Conservation (phyloP, 2,113 vertebrate species). For the Choloepus hoffmanni region DNA sequence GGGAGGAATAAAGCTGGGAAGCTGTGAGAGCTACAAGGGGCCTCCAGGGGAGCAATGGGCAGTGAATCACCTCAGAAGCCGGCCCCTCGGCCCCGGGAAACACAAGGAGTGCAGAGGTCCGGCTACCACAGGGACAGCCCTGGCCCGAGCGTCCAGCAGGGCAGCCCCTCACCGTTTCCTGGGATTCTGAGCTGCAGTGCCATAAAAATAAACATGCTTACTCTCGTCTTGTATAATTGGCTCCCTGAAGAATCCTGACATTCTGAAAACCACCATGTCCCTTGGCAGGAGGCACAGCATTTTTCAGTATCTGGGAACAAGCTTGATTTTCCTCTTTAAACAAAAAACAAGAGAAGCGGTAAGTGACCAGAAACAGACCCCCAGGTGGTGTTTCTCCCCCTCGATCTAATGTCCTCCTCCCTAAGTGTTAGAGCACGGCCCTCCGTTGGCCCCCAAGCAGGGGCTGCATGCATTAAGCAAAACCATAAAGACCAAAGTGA, state of each 20-base stretch:
- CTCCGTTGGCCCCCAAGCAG: accelerated
- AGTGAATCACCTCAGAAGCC: too few species aligned
- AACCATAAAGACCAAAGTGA: accelerated
- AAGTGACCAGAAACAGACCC: accelerated
- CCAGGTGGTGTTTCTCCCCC: background rate
- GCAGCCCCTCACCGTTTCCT: background rate
- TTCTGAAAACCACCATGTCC: background rate
- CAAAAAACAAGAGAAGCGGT: background rate
- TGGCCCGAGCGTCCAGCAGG: background rate
- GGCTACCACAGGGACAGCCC: background rate
- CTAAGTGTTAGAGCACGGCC: accelerated
- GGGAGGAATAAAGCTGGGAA: background rate
- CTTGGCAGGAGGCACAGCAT: background rate
- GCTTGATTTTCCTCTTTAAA: background rate
- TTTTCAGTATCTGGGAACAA: background rate
- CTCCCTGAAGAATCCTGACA: conserved; percentile 55
- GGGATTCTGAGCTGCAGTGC: background rate
- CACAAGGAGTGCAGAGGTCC: background rate
- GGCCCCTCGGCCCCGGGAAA: accelerated
- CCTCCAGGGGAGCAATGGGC: background rate
- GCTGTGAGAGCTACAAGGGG: background rate
- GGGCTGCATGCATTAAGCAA: accelerated
- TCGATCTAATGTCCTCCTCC: accelerated
- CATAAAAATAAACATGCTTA: conserved; percentile 71
- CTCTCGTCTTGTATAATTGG: conserved; percentile 57